Conservation (phyloP, 2,113 vertebrate species). For the Arenaria interpres region DNA sequence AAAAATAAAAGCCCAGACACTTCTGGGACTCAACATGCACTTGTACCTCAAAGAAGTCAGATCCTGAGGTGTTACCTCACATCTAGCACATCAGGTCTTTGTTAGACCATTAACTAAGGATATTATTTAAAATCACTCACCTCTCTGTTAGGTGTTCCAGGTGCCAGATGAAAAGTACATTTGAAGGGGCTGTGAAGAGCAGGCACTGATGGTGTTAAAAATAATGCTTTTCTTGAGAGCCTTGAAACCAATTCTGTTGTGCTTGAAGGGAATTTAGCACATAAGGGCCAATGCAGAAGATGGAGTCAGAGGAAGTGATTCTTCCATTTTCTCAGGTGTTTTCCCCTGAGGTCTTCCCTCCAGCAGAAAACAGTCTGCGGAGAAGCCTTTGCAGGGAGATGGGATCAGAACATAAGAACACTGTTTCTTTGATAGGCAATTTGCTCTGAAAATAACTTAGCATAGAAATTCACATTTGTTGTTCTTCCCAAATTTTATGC, state of each 20-base stretch:
- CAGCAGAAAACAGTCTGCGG: not conserved
- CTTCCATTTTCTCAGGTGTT: not conserved
- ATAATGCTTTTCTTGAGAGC: not conserved
- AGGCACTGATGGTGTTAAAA: not conserved
- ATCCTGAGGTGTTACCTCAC: not conserved
- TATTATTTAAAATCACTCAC: not conserved
- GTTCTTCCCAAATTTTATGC: not conserved
- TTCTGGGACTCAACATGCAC: not conserved
- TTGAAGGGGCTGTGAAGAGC: not conserved
- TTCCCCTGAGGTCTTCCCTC: not conserved
- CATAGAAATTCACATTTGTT: not conserved
- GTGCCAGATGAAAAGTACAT: not conserved
- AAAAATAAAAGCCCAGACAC: not conserved
- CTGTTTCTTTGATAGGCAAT: not conserved
- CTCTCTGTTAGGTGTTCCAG: not conserved
- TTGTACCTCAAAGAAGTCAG: not conserved
- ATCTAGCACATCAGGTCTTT: not conserved
- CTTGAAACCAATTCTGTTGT: not conserved
- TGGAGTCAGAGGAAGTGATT: not conserved
- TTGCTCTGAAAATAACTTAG: not conserved
- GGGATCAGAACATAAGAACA: not conserved
- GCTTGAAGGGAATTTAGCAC: not conserved
- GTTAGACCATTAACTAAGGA: not conserved
- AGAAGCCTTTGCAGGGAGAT: not conserved
- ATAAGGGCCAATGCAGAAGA: not conserved